Base-by-base conservation (phyloP, 2,113 vertebrate species). In the Mormyrus iriodes region DNA sequence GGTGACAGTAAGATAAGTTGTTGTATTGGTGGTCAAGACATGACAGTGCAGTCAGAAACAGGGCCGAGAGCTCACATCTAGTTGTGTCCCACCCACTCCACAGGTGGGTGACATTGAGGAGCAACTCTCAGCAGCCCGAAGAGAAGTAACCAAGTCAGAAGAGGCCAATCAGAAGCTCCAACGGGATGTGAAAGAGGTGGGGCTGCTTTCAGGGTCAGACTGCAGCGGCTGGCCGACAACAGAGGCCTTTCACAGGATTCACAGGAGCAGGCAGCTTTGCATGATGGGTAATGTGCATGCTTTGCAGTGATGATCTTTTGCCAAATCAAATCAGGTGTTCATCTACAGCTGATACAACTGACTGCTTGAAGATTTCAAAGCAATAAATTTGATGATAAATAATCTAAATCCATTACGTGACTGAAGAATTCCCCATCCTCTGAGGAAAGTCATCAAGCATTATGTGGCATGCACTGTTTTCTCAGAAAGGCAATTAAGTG, bases 91-190 rank as follows among this genome's bases (percentile, higher is more conserved):
- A 87, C 85, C 61, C 15, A 51, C 13, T 46, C 82, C 58, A n/a
- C 95, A 98, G 95, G 97, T 98, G 90, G 97, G 97, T 0, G 97
- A 98, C 94, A 95, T 98, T 27, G 97, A 98, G 94, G 97, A 98
- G 91, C 97, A 98, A 95, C 94, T 97, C 89, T 96, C 96, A 12
- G 96, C 96, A 0, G 97, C 97, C 88, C 95, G 97, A 90, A 96
- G 97, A 88, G 97, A 98, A 92, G 95, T 98, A 92, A 94, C 96
- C 87, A 97, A 97, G 61, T 97, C 97, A 0, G 97, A 98, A 91
- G 97, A 98, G 92, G 94, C 96, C 91, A 97, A 97, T 91, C 94
- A 96, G 95, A 98, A 98, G 90, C 95, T 98, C 1, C 97, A 98
- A 93, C 93, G 97, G 1, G 97, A 98, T 39, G 95, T 98, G 90